phyloP scores from a whole-genome alignment of 1,140 invertebrate species.

The Trichonephila clavipes region DNA sequence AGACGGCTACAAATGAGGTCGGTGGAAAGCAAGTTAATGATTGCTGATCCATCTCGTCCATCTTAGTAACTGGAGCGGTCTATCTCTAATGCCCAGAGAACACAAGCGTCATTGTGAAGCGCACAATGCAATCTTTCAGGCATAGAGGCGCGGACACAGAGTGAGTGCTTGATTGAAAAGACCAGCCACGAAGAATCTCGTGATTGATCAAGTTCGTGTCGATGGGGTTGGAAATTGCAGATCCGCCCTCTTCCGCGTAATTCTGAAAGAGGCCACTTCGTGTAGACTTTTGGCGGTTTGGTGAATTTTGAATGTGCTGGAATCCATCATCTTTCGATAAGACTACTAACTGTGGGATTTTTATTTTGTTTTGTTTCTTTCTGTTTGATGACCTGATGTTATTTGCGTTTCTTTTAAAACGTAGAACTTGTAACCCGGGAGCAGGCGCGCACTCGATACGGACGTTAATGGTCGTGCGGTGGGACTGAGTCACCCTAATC shows the following conservation, averaged over 20 bases:
- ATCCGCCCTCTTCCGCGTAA: neutral
- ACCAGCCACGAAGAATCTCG: constrained; percentile 17
- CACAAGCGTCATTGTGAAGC: neutral
- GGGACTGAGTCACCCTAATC: too few relatives aligned
- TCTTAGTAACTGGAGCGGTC: neutral
- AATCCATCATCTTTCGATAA: neutral
- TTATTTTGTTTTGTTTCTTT: too few relatives aligned
- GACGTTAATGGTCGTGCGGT: too few relatives aligned
- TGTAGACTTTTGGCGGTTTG: neutral
- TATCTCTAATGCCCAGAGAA: neutral
- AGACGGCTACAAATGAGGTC: neutral
- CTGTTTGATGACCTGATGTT: too few relatives aligned
- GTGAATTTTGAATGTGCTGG: neutral
- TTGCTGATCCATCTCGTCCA: neutral
- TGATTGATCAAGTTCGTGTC: constrained; percentile 34
- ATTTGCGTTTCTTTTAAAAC: too few relatives aligned
- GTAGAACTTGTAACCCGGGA: too few relatives aligned
- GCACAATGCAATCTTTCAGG: neutral
- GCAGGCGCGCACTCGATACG: too few relatives aligned
- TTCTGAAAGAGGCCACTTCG: constrained; percentile 26
- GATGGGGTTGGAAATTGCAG: neutral
- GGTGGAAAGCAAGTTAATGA: neutral
- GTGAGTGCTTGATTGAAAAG: neutral
- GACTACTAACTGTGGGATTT: neutral
- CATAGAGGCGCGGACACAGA: neutral